Evolutionary conservation across 2,797 vertebrate genomes (phyloP).

Genomic region (Rhabdophis nuchalis): DNA sequence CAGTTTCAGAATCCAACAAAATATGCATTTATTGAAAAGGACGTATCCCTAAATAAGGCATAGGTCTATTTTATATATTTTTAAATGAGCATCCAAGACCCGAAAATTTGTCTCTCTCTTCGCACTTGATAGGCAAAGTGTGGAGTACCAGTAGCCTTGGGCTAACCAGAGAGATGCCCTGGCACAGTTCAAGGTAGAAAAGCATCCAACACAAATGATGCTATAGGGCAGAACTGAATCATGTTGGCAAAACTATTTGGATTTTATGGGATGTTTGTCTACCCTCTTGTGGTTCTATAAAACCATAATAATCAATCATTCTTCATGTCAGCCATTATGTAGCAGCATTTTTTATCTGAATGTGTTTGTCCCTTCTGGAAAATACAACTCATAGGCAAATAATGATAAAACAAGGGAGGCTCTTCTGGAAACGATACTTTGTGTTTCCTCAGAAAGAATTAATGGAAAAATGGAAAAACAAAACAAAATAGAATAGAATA

Average conservation of each 20-base stretch:
- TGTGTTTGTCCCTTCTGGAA: neutral
- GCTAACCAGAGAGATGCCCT: constrained; percentile 9
- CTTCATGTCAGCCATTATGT: constrained; percentile 9
- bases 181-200: neutral
- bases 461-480: neutral
- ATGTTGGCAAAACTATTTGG: neutral
- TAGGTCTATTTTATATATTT: neutral
- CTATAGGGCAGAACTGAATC: neutral
- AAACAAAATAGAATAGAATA: neutral
- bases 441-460: neutral
- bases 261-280: constrained; percentile 17
- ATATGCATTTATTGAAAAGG: constrained; percentile 18
- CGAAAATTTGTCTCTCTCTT: neutral
- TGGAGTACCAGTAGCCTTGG: neutral
- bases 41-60: neutral
- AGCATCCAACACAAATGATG: neutral
- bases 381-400: neutral
- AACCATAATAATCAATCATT: neutral
- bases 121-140: neutral
- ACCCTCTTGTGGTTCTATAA: constrained; percentile 10
- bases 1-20: neutral
- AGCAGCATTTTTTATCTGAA: neutral
- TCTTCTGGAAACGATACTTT: neutral
- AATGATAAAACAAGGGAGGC: neutral
- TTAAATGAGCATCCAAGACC: neutral